Base-by-base conservation (phyloP, 2,113 vertebrate species). In the Microcebus jonahi region DNA sequence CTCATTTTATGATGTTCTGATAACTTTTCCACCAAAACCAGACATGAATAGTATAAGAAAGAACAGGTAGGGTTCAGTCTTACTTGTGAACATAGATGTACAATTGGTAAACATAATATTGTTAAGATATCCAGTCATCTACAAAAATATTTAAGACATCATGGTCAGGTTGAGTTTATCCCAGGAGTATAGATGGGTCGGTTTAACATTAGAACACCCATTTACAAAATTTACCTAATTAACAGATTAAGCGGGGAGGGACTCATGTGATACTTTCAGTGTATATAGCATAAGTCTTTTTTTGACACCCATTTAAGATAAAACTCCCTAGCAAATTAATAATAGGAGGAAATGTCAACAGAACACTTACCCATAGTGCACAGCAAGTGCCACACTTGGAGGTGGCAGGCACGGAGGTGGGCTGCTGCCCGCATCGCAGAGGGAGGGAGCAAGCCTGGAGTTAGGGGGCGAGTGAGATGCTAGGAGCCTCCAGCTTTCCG, bases 361-460 rank as follows among this genome's bases (percentile, higher is more conserved):
- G 3, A 68, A 8, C 14, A 2, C 45, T 79, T 29, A 45, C 70
- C 59, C 94, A 1, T 27, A 81, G 25, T 11, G 55, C n/a, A 27
- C 27, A 53, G 59, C 45, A n/a, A 3, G 2, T 5, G 1, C 13
- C 14, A 2, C 39, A 5, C 42, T 42, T 36, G 0, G 2, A 12
- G 61, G 89, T 2, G 39, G 34, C 3, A 4, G 23, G 17, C 15
- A 0, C 7, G 3, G 31, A 63, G 57, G 67, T 11, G 10, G 21
- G 3, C 25, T 7, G 0, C 4, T 10, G 68, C 29, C n/a, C n/a
- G 20, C 4, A 21, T 61, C 34, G 34, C 10, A 79, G 21, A 29
- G 29, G 55, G 48, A 45, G 61, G 12, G 29, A 29, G 0, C 13
- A 45, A 15, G 70, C 45, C 55, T 31, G 5, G 6, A 36, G 21